Evolutionary conservation across 2,888 invertebrate species (phyloP).

Genomic region (Leucoma salicis): DNA sequence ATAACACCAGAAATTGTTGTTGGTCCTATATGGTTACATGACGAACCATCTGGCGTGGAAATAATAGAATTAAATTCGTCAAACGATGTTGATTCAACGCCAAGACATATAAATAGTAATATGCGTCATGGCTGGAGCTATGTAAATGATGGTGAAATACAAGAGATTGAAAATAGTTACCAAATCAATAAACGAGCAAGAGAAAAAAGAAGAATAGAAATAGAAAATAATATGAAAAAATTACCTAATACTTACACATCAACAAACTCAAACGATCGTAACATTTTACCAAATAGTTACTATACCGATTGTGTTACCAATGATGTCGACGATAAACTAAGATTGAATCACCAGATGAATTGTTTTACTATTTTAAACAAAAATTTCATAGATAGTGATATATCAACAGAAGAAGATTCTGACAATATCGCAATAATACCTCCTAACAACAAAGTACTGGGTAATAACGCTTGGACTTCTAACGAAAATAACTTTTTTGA

Average conservation of each 20-base stretch:
- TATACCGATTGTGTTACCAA: constrained; percentile 11
- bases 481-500: constrained; percentile 30
- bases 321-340: constrained; percentile 13
- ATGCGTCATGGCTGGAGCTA: constrained; percentile 43
- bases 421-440: constrained; percentile 33
- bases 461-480: constrained; percentile 23
- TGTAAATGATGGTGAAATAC: constrained; percentile 27
- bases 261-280: constrained; percentile 2
- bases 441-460: constrained; percentile 15
- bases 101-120: constrained; percentile 23
- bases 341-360: constrained; percentile 41
- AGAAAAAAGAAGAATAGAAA: constrained; percentile 39
- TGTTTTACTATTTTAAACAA: constrained; percentile 56
- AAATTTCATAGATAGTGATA: constrained; percentile 41
- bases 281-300: constrained; percentile 7
- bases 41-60: constrained; percentile 43
- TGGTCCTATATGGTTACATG: constrained; percentile 44
- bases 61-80: constrained; percentile 59
- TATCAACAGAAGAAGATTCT: constrained; percentile 42
- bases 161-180: constrained; percentile 31
- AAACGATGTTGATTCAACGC: constrained; percentile 32
- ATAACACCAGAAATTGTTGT: constrained; percentile 38
- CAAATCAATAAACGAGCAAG: constrained; percentile 44
- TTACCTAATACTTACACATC: constrained; percentile 9
- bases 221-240: constrained; percentile 12